Evolutionary conservation across 2,797 vertebrate genomes (phyloP).

Genomic region (Sebastes minor): DNA sequence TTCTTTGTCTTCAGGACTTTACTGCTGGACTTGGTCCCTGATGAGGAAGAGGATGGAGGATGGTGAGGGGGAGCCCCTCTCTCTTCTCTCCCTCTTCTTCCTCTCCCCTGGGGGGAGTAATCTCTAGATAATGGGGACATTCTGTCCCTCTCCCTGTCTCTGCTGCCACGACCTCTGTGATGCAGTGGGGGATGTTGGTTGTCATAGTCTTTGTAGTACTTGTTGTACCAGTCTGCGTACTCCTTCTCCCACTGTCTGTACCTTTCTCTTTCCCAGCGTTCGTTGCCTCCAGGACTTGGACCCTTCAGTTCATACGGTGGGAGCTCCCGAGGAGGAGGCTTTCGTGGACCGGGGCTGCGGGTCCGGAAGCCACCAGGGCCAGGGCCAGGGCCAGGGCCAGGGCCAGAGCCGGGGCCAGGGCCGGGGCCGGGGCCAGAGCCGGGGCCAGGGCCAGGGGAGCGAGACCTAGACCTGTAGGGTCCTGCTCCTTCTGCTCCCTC

Average conservation of each 20-base stretch:
- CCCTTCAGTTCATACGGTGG: conserved; percentile 75
- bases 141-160: conserved; percentile 76
- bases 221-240: conserved; percentile 96
- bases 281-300: conserved; percentile 85
- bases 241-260: conserved; percentile 96
- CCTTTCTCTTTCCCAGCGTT: conserved; percentile 92
- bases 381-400: conserved; percentile 72
- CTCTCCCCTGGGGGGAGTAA: conserved; percentile 89
- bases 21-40: conserved; percentile 64
- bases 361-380: conserved; percentile 79
- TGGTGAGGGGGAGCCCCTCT: conserved; percentile 56
- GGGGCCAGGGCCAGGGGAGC: conserved; percentile 76
- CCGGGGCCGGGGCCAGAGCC: conserved; percentile 63
- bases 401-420: conserved; percentile 70
- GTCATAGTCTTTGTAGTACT: conserved; percentile 91
- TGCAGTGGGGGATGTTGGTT: conserved; percentile 62
- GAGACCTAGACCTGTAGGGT: conserved; percentile 90
- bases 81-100: conserved; percentile 85
- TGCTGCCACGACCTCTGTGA: conserved; percentile 67
- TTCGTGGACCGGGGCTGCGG: conserved; percentile 84
- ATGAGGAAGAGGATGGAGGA: conserved; percentile 64
- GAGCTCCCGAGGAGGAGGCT: conserved; percentile 81
- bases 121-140: conserved; percentile 87
- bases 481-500: conserved; percentile 59
- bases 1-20: conserved; percentile 91